Base-by-base conservation (phyloP, 2,797 vertebrate species). In the Macrochelys suwanniensis region DNA sequence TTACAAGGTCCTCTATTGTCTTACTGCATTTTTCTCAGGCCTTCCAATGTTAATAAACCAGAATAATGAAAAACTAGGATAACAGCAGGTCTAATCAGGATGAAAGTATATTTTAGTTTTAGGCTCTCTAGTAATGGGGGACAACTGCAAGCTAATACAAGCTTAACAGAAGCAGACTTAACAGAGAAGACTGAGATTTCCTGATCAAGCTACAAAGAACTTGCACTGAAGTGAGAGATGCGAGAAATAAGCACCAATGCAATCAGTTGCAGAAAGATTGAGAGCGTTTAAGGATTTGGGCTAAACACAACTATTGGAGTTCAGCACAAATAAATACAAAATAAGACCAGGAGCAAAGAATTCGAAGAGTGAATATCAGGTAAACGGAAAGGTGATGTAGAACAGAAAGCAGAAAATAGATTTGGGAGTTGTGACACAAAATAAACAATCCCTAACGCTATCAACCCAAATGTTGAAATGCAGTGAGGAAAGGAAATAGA, bases 1-100 rank as follows among this genome's bases (percentile, higher is more conserved):
- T 88, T 88, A 82, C 88, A 77, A 76, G 88, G 85, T 82, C 56
- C 2, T 92, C 90, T 94, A 87, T 61, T 90, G 92, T 87, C 92
- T 92, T 11, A 0, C 19, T 84, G 92, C 79, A 92, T 95, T 93
- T 81, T 95, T 94, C 88, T 76, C 56, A 84, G 87, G 6, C 15
- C 74, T 88, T 94, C 87, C 85, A 74, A 37, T 47, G 59, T 85
- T 89, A 85, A 91, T 85, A 94, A 94, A 93, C 56, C 33, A 47
- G 15, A 59, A 88, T 85, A 94, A 88, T 53, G 51, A 89, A 91
- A 17, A 1, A 3, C 50, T 10, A 81, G 82, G 77, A 42, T 57
- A 96, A 76, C 33, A 49, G 80, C 47, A 37, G 78, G 74, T 86
- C 79, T 92, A 76, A 37, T 37, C 2, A 74, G 85, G 78, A 82